Conservation (phyloP, 2,888 invertebrate genomes). For the Parascotia fuliginaria region DNA sequence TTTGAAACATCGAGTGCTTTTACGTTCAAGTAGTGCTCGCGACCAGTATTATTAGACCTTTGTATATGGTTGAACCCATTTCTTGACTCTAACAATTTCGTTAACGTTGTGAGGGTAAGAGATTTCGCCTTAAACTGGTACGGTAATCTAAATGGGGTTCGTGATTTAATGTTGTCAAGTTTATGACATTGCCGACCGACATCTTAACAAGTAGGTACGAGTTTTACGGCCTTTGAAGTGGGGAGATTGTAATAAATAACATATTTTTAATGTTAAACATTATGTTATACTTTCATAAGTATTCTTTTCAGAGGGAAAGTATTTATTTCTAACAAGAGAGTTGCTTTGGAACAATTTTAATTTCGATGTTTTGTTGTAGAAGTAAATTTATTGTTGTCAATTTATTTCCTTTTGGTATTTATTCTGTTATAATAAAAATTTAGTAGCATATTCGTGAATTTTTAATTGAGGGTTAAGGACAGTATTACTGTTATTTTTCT, state of each 20-base stretch:
- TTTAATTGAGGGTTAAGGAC: too few species aligned
- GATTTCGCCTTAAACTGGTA: conserved; percentile 51
- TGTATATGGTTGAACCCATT: conserved; percentile 30
- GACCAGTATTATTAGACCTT: conserved; percentile 53
- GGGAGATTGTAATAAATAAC: conserved; percentile 56
- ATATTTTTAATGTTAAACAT: conserved; percentile 51
- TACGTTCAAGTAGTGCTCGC: conserved; percentile 60
- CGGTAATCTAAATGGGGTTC: conserved; percentile 58
- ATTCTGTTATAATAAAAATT: too few species aligned
- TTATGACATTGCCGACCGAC: conserved; percentile 64
- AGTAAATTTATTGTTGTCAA: not conserved
- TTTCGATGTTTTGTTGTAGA: not conserved
- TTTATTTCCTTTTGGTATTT: too few species aligned
- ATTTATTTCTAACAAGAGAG: conserved; percentile 23
- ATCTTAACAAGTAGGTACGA: conserved; percentile 63
- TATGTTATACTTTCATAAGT: conserved; percentile 11
- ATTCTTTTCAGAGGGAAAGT: conserved; percentile 12
- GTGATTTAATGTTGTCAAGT: conserved; percentile 74
- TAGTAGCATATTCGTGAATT: too few species aligned
- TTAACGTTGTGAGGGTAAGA: conserved; percentile 16
- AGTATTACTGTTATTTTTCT: too few species aligned
- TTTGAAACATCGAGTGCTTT: conserved; percentile 81
- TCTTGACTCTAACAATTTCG: conserved; percentile 23
- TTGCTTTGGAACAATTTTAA: conserved; percentile 1
- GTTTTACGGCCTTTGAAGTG: conserved; percentile 51